Percentiles rank a stretch among this genome's conserved stretches.
These are phyloP conservation scores for Melanerpes formicivorus DNA, from an alignment of 2,113 vertebrate species.

Conservation along the genomic window DNA sequence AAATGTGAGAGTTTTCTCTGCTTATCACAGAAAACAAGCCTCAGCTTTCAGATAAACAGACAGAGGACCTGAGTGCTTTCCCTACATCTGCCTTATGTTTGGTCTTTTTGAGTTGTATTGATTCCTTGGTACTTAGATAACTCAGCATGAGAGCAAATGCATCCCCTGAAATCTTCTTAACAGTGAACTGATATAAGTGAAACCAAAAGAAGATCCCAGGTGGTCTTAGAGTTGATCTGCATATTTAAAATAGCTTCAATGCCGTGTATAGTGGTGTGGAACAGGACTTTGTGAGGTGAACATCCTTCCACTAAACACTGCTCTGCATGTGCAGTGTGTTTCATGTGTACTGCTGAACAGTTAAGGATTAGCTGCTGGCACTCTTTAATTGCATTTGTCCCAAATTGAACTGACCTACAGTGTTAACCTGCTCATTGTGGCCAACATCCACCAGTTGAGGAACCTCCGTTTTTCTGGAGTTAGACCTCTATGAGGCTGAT, in stretches of 20 bases:
- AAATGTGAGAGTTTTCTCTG: background rate
- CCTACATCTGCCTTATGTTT: rapidly evolving
- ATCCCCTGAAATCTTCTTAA: background rate
- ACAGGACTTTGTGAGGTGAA: background rate
- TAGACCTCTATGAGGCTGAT: background rate
- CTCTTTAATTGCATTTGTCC: background rate
- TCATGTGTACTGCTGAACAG: background rate
- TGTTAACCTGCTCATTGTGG: background rate
- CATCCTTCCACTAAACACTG: background rate
- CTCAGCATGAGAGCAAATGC: background rate
- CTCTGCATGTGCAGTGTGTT: background rate
- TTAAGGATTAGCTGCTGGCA: background rate
- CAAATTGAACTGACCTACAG: background rate
- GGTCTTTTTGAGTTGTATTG: background rate
- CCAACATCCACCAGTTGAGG: background rate
- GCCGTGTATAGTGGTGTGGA: background rate
- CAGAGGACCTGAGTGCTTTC: background rate
- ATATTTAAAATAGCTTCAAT: background rate
- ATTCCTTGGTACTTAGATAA: background rate
- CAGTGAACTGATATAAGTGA: background rate
- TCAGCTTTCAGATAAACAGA: background rate
- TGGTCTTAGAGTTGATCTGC: background rate
- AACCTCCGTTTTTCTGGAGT: background rate
- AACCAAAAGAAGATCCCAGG: background rate
- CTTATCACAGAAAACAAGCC: background rate